Base-by-base conservation (phyloP, 2,888 invertebrate genomes). In the Polylopha cassiicola region DNA sequence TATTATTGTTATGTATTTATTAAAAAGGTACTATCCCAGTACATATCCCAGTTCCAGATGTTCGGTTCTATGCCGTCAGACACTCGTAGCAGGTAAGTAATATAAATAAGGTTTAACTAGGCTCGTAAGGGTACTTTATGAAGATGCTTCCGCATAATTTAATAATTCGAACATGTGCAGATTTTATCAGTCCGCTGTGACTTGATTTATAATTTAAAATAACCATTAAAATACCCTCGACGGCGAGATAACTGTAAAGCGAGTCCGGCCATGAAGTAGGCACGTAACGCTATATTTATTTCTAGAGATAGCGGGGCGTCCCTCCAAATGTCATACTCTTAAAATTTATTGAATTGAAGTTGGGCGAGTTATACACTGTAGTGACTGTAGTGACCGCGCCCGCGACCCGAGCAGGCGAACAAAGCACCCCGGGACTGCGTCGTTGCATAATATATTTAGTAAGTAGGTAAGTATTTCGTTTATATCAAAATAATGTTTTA, bases 171-270 rank as follows among this genome's bases (percentile, higher is more conserved):
- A 53, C 59, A 53, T 60, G 61, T 58, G 49, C 51, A 58, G 71
- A 73, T 72, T 48, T 45, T 61, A 64, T 62, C 66, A 44, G 39
- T 16, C 39, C 51, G 51, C 44, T 58, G 61, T 53, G 64, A 48
- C 55, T 61, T 61, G 69, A 71, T 72, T 73, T 72, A 65, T 56
- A 68, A 72, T 63, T 62, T 59, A 51, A 55, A 55, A 58, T 65
- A 55, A 54, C 32, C 58, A 70, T 72, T 69, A 68, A 65, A 64
- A 63, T 55, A 62, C 56, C 56, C 53, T 60, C 55, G 51, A 56
- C 60, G 57, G 52, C 64, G 62, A 51, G 39, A 55, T 78, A 79
- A 78, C 79, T 70, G 79, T 80, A 70, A 54, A 72, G 64, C 62
- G 72, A 62, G 72, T 72, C 70, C 61, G 61, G 63, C 58, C 61